phyloP scores from a whole-genome alignment of 2,113 vertebrate genomes.

The Daboia siamensis region DNA sequence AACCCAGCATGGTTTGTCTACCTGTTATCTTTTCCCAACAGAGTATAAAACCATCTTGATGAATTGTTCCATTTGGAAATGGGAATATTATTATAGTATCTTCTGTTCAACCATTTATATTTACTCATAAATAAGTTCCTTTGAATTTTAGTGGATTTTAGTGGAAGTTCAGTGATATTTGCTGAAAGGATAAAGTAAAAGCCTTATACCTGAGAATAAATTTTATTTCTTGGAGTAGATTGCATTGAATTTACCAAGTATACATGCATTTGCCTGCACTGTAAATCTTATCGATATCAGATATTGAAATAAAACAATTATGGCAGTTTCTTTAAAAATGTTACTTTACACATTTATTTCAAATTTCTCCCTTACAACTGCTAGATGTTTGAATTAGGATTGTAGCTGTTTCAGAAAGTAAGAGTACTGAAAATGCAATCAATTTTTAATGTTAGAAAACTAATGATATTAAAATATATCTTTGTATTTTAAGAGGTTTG shows the following conservation, averaged over 20 bases:
- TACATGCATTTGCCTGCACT: neutral
- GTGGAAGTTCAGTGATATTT: neutral
- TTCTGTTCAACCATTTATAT: neutral
- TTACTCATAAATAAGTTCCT: neutral
- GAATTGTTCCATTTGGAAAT: neutral
- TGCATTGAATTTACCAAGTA: neutral
- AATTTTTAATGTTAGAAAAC: neutral
- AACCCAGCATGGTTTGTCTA: neutral
- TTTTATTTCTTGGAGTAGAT: neutral
- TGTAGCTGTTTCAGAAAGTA: neutral
- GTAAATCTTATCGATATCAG: neutral
- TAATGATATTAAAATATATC: neutral
- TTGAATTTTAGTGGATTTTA: neutral
- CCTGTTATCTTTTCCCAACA: neutral
- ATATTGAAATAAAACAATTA: neutral
- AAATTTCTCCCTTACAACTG: neutral
- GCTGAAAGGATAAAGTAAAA: neutral
- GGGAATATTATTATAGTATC: neutral
- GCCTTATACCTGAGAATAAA: neutral
- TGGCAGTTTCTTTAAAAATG: constrained; percentile 14
- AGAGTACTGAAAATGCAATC: neutral
- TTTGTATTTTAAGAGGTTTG: neutral
- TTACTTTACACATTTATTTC: neutral
- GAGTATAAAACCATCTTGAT: neutral
- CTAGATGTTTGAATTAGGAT: neutral